Conservation (phyloP, 92 coral and sea anemone species). For the Zoanthus sociatus region DNA sequence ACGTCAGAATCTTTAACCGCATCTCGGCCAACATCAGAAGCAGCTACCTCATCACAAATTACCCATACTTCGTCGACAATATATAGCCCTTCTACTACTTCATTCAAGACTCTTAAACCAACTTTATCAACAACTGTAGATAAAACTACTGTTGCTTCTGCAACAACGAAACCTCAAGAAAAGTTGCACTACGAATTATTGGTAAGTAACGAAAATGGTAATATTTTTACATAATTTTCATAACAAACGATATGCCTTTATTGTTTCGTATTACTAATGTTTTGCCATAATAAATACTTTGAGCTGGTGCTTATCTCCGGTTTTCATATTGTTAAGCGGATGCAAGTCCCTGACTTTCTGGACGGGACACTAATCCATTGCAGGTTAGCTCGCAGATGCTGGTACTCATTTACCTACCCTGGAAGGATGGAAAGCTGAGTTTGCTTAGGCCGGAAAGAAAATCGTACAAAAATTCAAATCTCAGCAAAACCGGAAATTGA, state of each 20-base stretch:
- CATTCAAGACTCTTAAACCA: not conserved
- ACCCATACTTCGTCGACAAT: not conserved
- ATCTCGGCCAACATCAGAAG: not conserved
- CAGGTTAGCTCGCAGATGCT: no score
- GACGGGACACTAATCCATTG: no score
- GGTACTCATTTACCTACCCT: no score
- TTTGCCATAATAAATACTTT: no score
- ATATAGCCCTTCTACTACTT: not conserved
- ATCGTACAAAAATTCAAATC: no score
- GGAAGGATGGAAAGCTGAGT: no score
- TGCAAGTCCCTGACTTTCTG: no score
- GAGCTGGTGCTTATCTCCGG: no score
- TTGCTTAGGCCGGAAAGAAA: no score
- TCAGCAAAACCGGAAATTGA: no score
- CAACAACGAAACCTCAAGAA: conserved; percentile 11
- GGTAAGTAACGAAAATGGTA: not conserved
- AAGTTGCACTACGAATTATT: conserved; percentile 10
- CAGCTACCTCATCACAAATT: not conserved
- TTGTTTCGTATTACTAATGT: no score
- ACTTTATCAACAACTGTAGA: not conserved
- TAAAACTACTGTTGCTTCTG: not conserved
- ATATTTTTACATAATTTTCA: not conserved
- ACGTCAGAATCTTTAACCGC: not conserved
- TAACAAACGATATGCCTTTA: not conserved
- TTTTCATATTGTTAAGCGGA: no score